Conservation (phyloP, 2,113 vertebrate species). For the Vidua chalybeata region DNA sequence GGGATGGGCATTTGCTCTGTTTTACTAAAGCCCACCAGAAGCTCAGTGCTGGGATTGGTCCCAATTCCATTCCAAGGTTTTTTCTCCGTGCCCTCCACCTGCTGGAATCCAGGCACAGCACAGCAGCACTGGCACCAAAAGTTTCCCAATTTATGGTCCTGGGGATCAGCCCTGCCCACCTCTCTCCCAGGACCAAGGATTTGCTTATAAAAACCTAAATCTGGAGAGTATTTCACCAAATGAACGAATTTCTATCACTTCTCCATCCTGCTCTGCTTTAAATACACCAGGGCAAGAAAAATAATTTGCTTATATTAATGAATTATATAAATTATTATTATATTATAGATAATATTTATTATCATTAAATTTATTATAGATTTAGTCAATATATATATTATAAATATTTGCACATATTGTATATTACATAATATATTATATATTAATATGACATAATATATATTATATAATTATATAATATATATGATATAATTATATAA, state of each 20-base stretch:
- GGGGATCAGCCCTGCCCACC: not conserved
- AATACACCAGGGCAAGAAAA: not conserved
- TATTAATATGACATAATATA: too few species aligned
- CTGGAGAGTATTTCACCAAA: not conserved
- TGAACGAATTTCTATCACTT: not conserved
- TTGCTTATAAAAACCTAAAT: not conserved
- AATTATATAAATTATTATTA: too few species aligned
- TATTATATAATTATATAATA: too few species aligned
- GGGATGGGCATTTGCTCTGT: not conserved
- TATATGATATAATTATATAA: too few species aligned
- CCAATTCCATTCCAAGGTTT: not conserved
- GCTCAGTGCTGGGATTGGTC: not conserved
- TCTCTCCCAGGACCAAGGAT: not conserved
- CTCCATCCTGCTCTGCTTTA: not conserved
- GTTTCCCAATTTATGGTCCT: rapidly evolving
- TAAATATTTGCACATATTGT: too few species aligned
- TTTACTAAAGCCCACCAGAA: not conserved
- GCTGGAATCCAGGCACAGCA: not conserved
- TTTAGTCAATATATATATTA: too few species aligned
- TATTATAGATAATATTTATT: too few species aligned
- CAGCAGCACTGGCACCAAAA: not conserved
- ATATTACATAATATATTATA: too few species aligned
- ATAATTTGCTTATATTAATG: not conserved
- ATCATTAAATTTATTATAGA: not conserved
- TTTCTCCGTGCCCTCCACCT: rapidly evolving